A percentile compares a stretch with the other conserved stretches of the same genome.
phyloP scores from a whole-genome alignment of 2,113 vertebrate species.

The Pterocles gutturalis region DNA sequence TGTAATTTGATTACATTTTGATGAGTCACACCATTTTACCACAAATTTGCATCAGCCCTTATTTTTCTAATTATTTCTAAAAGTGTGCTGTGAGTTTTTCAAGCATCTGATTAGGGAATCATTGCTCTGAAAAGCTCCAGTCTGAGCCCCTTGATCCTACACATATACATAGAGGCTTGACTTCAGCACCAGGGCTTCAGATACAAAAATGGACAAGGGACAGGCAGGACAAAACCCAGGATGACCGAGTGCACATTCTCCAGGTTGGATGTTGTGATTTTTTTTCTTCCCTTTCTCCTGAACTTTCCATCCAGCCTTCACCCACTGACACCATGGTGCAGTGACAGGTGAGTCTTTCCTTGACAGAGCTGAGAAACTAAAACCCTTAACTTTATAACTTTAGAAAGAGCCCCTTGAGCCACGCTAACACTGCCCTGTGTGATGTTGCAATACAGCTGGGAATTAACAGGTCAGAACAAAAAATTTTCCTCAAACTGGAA shows the following conservation, averaged over 20 bases:
- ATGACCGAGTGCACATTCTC: background rate
- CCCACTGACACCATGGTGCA: background rate
- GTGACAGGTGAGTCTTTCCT: background rate
- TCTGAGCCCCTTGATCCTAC: background rate
- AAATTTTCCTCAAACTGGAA: background rate
- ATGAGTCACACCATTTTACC: background rate
- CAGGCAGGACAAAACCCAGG: background rate
- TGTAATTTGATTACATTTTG: constrained; percentile 18
- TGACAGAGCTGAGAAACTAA: background rate
- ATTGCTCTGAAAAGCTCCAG: background rate
- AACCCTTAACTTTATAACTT: background rate
- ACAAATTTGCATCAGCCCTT: background rate
- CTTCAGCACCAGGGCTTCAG: background rate
- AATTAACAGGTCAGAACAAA: constrained; percentile 52
- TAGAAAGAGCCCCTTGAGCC: background rate
- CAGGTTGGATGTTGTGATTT: background rate
- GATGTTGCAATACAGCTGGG: constrained; percentile 38
- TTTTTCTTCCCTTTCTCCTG: background rate
- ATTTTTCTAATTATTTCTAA: constrained; percentile 24
- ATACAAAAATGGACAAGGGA: background rate
- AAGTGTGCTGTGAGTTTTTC: background rate
- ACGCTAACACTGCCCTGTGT: background rate
- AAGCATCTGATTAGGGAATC: background rate
- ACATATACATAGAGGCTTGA: background rate
- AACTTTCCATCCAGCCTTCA: background rate